Evolutionary conservation across 2,797 vertebrate species (phyloP).

Genomic region (Streptopelia turtur): DNA sequence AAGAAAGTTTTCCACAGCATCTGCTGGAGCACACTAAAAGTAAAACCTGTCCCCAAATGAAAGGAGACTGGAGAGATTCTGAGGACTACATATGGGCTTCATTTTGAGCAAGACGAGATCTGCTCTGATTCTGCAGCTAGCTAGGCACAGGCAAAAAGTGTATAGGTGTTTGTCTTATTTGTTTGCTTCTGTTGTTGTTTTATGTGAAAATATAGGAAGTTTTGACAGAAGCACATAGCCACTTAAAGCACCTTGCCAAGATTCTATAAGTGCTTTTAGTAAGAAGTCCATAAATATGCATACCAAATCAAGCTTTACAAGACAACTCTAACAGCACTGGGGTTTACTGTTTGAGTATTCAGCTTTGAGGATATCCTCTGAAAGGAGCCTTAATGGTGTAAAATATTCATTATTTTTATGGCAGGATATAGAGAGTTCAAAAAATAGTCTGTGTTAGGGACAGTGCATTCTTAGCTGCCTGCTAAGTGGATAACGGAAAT

Average conservation of each 20-base stretch:
- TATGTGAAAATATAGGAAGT: neutral
- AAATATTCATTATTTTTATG: neutral
- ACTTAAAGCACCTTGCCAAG: neutral
- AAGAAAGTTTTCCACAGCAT: neutral
- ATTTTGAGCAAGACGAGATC: neutral
- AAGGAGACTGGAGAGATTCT: neutral
- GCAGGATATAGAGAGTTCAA: neutral
- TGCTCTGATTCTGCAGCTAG: neutral
- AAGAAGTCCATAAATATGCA: neutral
- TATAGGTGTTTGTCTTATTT: neutral
- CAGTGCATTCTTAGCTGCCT: neutral
- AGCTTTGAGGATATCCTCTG: neutral
- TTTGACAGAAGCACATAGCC: neutral
- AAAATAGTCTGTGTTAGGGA: neutral
- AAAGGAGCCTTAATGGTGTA: neutral
- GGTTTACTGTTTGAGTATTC: neutral
- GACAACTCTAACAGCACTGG: neutral
- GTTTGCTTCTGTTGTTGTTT: neutral
- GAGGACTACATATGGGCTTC: neutral
- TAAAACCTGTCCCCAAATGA: neutral
- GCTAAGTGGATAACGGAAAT: neutral
- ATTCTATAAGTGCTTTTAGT: neutral
- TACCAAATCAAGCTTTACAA: neutral
- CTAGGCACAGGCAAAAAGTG: neutral
- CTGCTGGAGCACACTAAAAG: neutral